Conservation (phyloP, 2,797 vertebrate species). For the Enteromius mattozi region DNA sequence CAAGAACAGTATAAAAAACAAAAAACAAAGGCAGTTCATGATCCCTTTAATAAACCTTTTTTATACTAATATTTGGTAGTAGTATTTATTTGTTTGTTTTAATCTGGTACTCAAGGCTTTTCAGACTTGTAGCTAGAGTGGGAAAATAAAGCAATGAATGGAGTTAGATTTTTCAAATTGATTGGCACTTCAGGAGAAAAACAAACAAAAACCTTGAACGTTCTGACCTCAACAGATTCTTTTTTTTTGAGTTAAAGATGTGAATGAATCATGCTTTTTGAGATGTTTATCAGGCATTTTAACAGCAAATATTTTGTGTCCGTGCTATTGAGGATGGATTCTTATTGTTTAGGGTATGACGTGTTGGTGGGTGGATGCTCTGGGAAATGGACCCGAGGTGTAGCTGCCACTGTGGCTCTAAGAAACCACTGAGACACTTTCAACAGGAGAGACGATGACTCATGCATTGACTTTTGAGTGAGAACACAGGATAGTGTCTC, state of each 20-base stretch:
- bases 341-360: slow-evolving; percentile 40
- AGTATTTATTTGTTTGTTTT: not conserved
- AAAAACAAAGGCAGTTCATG: not conserved
- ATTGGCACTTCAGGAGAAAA: slow-evolving; percentile 24
- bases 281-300: slow-evolving; percentile 17
- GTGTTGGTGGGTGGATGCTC: slow-evolving; percentile 47
- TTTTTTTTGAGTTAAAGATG: slow-evolving; percentile 6
- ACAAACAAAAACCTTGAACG: not conserved
- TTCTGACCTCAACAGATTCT: slow-evolving; percentile 16
- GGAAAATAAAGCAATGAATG: not conserved
- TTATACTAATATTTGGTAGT: not conserved
- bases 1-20: too few relatives aligned
- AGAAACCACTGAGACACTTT: slow-evolving; percentile 60
- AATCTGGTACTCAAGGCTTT: slow-evolving; percentile 18
- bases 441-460: slow-evolving; percentile 63
- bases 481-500: slow-evolving; percentile 65
- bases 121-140: slow-evolving; percentile 46
- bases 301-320: not conserved
- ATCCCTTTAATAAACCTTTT: not conserved
- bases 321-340: slow-evolving; percentile 15
- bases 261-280: slow-evolving; percentile 3
- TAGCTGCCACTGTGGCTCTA: slow-evolving; percentile 54
- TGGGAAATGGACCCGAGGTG: slow-evolving; percentile 53
- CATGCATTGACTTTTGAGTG: slow-evolving; percentile 67
- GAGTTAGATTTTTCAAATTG: slow-evolving; percentile 44